Evolutionary conservation across 2,113 vertebrate genomes (phyloP).

Genomic region (Tonatia bakeri): DNA sequence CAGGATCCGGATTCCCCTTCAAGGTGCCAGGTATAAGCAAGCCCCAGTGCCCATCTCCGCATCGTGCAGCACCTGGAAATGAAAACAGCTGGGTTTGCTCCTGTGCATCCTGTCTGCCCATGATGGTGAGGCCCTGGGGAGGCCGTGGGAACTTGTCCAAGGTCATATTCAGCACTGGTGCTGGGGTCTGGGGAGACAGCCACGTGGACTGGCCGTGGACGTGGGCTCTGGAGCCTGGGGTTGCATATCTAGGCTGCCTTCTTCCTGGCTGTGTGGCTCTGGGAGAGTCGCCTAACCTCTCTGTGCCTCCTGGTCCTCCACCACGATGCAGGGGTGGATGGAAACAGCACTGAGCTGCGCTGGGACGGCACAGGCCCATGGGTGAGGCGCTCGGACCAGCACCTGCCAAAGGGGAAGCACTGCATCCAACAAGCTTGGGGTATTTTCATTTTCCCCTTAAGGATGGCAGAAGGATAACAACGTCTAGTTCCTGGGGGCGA

Average conservation of each 20-base stretch:
- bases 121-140: neutral
- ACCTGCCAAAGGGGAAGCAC: neutral
- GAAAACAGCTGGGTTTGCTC: neutral
- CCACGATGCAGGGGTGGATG: neutral
- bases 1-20: neutral
- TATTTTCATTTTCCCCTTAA: neutral
- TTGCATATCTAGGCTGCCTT: neutral
- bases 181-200: neutral
- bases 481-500: neutral
- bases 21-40: neutral
- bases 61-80: neutral
- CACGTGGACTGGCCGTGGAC: neutral
- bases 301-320: neutral
- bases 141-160: neutral
- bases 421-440: neutral
- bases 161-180: neutral
- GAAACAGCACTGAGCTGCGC: neutral
- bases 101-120: neutral
- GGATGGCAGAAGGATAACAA: neutral
- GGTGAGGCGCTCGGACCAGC: neutral
- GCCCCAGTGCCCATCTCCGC: rapidly evolving
- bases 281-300: neutral
- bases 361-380: neutral
- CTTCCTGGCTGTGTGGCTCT: neutral
- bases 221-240: neutral